Evolutionary conservation across 1,140 invertebrate species (phyloP).

Genomic region (Cheumatopsyche charites): DNA sequence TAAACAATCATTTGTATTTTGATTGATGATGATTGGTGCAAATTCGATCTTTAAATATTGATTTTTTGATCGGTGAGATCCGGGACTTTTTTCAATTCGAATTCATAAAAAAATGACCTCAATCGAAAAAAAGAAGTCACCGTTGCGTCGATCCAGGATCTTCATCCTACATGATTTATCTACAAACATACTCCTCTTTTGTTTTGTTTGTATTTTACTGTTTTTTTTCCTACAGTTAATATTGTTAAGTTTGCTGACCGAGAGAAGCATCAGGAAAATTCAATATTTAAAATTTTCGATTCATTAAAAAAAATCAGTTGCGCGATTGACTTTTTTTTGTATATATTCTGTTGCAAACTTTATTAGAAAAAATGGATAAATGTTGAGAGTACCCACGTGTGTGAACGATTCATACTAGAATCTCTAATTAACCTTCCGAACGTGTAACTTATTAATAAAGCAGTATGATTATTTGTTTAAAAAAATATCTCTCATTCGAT

Average conservation of each 20-base stretch:
- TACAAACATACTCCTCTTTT: not conserved
- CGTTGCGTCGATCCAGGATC: not conserved
- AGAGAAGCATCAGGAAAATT: not conserved
- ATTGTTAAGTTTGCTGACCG: not conserved
- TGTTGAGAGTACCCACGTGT: too few species aligned
- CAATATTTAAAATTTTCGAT: conserved; percentile 4
- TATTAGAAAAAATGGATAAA: too few species aligned
- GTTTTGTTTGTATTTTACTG: not conserved
- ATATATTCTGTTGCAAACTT: too few species aligned
- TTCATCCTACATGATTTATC: conserved; percentile 3
- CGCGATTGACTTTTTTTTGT: not conserved
- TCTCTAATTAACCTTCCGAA: too few species aligned
- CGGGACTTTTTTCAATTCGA: not conserved
- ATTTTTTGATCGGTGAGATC: not conserved
- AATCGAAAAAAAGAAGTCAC: too few species aligned
- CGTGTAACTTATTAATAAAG: too few species aligned
- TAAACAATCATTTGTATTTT: too few species aligned
- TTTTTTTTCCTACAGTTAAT: not conserved
- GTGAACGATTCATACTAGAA: too few species aligned
- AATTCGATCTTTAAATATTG: too few species aligned
- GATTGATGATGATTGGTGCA: too few species aligned
- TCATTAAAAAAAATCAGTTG: not conserved
- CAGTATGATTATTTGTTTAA: too few species aligned
- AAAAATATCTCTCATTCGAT: too few species aligned
- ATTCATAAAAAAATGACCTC: conserved; percentile 13